phyloP scores from a whole-genome alignment of 2,113 vertebrate genomes.

The Channa argus region DNA sequence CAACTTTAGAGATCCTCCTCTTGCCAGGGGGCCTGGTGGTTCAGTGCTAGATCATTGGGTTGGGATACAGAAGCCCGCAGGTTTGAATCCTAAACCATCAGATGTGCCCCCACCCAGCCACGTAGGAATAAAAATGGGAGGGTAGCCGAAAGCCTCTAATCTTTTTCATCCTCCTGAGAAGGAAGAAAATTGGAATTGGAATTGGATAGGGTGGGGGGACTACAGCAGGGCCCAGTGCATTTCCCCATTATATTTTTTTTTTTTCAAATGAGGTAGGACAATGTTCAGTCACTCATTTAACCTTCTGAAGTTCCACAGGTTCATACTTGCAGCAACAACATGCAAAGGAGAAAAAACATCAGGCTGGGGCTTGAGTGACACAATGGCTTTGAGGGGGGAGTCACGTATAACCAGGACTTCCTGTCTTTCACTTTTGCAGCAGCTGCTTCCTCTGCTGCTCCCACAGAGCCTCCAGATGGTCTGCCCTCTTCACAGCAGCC shows the following conservation, averaged over 20 bases:
- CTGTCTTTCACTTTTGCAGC: constrained; percentile 81
- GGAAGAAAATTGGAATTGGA: background rate
- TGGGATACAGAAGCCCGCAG: too few species aligned
- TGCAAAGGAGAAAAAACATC: background rate
- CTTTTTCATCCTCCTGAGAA: background rate
- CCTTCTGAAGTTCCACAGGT: constrained; percentile 37
- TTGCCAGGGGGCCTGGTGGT: too few species aligned
- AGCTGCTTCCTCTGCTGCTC: constrained; percentile 87
- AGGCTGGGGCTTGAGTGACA: background rate
- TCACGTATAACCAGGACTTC: background rate
- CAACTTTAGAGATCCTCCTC: too few species aligned
- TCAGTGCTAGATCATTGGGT: too few species aligned
- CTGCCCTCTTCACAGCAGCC: constrained; percentile 90
- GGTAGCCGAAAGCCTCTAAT: too few species aligned
- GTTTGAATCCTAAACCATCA: too few species aligned
- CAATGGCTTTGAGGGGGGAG: background rate
- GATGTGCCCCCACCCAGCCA: too few species aligned
- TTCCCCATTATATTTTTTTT: constrained; percentile 4
- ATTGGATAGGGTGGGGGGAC: background rate
- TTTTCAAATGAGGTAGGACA: constrained; percentile 51
- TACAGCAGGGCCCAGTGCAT: background rate
- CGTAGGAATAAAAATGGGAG: too few species aligned
- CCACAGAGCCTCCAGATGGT: constrained; percentile 90
- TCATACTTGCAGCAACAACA: constrained; percentile 27
- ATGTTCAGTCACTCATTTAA: constrained; percentile 32